phyloP scores from a whole-genome alignment of 2,888 invertebrate genomes.

The Trissolcus japonicus region DNA sequence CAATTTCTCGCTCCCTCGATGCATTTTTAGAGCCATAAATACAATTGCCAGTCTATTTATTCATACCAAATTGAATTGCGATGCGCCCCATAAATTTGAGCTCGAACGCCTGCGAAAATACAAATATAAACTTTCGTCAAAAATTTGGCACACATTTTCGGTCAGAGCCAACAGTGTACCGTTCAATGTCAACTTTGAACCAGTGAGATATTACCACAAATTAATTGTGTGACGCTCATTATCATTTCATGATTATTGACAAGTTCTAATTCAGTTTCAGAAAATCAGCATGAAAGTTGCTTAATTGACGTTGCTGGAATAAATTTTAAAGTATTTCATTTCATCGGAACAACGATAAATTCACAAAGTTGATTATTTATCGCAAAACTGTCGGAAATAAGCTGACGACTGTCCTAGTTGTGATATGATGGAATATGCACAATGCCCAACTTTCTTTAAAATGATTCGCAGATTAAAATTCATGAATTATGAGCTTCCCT shows the following conservation, averaged over 20 bases:
- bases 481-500: background rate
- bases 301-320: background rate
- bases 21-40: slow-evolving; percentile 21
- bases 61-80: background rate
- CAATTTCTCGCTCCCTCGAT: slow-evolving; percentile 40
- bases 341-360: slow-evolving; percentile 3
- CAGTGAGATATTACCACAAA: background rate
- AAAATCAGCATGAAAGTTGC: slow-evolving; percentile 3
- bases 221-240: background rate
- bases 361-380: slow-evolving; percentile 5
- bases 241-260: background rate
- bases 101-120: too few species aligned
- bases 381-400: slow-evolving; percentile 8
- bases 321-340: slow-evolving; percentile 1
- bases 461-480: background rate
- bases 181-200: background rate
- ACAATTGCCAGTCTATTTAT: slow-evolving; percentile 1
- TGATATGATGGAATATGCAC: too few species aligned
- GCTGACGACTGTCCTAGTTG: too few species aligned
- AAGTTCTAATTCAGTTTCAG: background rate
- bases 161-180: background rate
- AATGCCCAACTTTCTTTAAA: background rate
- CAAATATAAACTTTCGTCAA: background rate
- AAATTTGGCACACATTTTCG: background rate
- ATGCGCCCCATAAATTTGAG: background rate